A percentile compares a stretch with the other conserved stretches of the same genome.
phyloP scores from a whole-genome alignment of 64 coral and sea anemone genomes.

The Montipora capricornis region DNA sequence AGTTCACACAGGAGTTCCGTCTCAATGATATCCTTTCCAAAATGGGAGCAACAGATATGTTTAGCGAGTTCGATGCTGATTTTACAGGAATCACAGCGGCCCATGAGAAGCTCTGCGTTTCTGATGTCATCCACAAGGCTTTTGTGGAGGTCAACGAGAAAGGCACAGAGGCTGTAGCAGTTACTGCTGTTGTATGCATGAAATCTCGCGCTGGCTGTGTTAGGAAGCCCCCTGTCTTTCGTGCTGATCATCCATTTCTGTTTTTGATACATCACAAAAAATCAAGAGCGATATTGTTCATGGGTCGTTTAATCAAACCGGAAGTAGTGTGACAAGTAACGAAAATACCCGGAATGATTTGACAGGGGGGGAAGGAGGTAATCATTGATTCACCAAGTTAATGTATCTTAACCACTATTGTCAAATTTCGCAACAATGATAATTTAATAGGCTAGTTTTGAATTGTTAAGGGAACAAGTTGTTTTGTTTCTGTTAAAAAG shows the following conservation, averaged over 20 bases:
- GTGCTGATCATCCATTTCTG: slow-evolving; percentile 90
- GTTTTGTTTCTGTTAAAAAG: too few relatives aligned
- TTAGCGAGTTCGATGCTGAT: slow-evolving; percentile 63
- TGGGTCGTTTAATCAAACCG: slow-evolving; percentile 87
- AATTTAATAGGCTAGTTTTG: too few relatives aligned
- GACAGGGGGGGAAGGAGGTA: too few relatives aligned
- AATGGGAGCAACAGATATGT: slow-evolving; percentile 80
- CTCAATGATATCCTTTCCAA: slow-evolving; percentile 71
- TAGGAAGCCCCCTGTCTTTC: slow-evolving; percentile 39
- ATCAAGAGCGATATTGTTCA: slow-evolving; percentile 75
- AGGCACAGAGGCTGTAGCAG: slow-evolving; percentile 87
- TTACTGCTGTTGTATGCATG: slow-evolving; percentile 66
- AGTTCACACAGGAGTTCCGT: slow-evolving; percentile 73
- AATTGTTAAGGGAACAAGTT: too few relatives aligned
- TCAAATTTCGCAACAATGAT: too few relatives aligned
- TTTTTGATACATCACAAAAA: slow-evolving; percentile 80
- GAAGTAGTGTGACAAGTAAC: not conserved
- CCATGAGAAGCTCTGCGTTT: slow-evolving; percentile 78
- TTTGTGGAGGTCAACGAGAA: slow-evolving; percentile 96
- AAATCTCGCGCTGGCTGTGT: not conserved
- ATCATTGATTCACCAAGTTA: not conserved
- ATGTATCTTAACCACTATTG: too few relatives aligned
- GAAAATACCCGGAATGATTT: not conserved
- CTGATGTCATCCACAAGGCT: slow-evolving; percentile 90
- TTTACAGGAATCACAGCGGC: slow-evolving; percentile 81